Conservation (phyloP, 2,113 vertebrate species). For the Microtus oregoni region DNA sequence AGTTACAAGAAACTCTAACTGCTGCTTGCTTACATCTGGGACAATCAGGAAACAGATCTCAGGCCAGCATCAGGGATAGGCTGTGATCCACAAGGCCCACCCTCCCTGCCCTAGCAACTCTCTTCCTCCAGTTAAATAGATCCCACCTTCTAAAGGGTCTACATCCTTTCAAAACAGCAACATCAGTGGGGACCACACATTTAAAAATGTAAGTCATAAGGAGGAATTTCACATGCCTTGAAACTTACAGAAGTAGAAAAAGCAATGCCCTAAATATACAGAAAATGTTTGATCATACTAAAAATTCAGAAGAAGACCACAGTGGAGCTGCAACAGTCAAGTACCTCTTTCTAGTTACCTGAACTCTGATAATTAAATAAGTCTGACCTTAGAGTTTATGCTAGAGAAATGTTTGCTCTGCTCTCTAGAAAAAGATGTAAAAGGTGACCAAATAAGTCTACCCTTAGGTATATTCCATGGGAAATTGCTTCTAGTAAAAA, state of each 20-base stretch:
- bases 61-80: not conserved
- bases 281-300: not conserved
- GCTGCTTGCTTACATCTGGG: not conserved
- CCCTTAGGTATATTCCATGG: too few relatives aligned
- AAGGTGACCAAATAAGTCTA: too few relatives aligned
- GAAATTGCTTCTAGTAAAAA: not conserved
- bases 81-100: not conserved
- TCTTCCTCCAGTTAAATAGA: not conserved
- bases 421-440: too few relatives aligned
- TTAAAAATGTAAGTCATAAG: not conserved
- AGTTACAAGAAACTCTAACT: not conserved
- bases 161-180: not conserved
- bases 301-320: not conserved
- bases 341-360: not conserved
- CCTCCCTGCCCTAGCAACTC: not conserved
- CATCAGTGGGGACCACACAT: not conserved
- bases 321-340: not conserved
- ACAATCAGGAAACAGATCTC: not conserved
- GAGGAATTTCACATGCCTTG: not conserved
- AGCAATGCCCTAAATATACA: not conserved
- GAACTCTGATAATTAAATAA: not conserved
- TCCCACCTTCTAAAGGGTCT: not conserved
- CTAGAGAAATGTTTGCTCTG: not conserved
- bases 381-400: not conserved
- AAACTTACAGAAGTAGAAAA: conserved; percentile 4